Evolutionary conservation across 2,888 invertebrate species (phyloP).

Genomic region (Rhagonycha lutea): DNA sequence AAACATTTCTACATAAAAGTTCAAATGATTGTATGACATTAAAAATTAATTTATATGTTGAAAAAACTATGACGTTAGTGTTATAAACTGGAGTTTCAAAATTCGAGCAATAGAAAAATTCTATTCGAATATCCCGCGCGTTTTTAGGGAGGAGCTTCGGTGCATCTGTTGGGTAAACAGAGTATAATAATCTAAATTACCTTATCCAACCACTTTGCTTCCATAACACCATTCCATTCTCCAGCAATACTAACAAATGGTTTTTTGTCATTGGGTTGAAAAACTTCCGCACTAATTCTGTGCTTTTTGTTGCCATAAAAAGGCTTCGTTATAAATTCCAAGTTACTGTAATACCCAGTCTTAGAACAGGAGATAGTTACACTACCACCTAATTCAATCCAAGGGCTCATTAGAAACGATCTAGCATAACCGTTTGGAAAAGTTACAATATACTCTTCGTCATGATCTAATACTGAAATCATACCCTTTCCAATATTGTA

Average conservation of each 20-base stretch:
- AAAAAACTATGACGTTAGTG: no score
- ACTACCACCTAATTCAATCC: conserved; percentile 97
- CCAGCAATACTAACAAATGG: conserved; percentile 88
- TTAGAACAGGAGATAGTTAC: conserved; percentile 89
- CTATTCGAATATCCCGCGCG: no score
- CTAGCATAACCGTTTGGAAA: conserved; percentile 99
- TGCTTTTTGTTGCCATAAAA: conserved; percentile 97
- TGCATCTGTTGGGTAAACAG: no score
- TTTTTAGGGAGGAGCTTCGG: no score
- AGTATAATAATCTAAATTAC: no score
- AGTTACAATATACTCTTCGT: conserved; percentile 93
- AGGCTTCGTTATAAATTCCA: conserved; percentile 97
- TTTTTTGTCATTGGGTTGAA: conserved; percentile 82
- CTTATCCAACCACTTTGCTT: conserved; percentile 83
- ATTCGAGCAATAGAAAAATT: no score
- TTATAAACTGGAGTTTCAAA: no score
- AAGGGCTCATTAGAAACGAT: conserved; percentile 95
- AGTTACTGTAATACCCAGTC: conserved; percentile 88
- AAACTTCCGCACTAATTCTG: conserved; percentile 81
- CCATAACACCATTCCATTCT: conserved; percentile 97
- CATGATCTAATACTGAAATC: conserved; percentile 86
- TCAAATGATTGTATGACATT: no score
- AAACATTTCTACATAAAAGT: no score
- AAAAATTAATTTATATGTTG: no score
- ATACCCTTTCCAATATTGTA: conserved; percentile 95